These are phyloP conservation scores for Scaptomyza reducta DNA, from an alignment of 2,888 invertebrate species.

Conservation along the genomic window DNA sequence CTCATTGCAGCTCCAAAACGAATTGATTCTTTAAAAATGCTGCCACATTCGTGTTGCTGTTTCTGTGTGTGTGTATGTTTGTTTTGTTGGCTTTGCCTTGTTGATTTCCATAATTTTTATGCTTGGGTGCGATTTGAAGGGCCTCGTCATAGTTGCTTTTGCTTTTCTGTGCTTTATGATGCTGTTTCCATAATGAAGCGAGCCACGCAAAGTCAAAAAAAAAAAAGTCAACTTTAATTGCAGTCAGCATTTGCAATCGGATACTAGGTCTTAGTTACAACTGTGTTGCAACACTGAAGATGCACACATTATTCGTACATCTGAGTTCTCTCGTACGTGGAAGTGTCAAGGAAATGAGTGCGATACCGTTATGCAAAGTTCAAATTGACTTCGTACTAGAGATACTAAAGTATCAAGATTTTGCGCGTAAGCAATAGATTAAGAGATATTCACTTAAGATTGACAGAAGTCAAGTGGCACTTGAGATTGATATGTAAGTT, in stretches of 20 bases:
- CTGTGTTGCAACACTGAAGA: slow-evolving; percentile 52
- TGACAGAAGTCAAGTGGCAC: not conserved
- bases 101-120: slow-evolving; percentile 62
- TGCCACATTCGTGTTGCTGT: slow-evolving; percentile 34
- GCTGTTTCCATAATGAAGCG: slow-evolving; percentile 21
- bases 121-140: slow-evolving; percentile 67
- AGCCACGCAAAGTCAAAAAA: slow-evolving; percentile 17
- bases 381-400: not conserved
- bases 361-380: slow-evolving; percentile 16
- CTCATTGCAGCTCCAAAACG: slow-evolving; percentile 52
- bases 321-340: slow-evolving; percentile 18
- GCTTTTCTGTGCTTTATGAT: slow-evolving; percentile 28
- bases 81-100: slow-evolving; percentile 38
- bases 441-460: slow-evolving; percentile 7
- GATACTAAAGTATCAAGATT: not conserved
- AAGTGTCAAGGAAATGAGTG: slow-evolving; percentile 44
- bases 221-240: slow-evolving; percentile 72
- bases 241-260: slow-evolving; percentile 57
- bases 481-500: not conserved
- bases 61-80: slow-evolving; percentile 5
- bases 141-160: slow-evolving; percentile 63
- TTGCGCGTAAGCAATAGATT: not conserved
- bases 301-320: slow-evolving; percentile 1
- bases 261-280: slow-evolving; percentile 49
- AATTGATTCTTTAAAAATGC: slow-evolving; percentile 46